phyloP scores from a whole-genome alignment of 1,140 invertebrate species.

The Euwallacea fornicatus region DNA sequence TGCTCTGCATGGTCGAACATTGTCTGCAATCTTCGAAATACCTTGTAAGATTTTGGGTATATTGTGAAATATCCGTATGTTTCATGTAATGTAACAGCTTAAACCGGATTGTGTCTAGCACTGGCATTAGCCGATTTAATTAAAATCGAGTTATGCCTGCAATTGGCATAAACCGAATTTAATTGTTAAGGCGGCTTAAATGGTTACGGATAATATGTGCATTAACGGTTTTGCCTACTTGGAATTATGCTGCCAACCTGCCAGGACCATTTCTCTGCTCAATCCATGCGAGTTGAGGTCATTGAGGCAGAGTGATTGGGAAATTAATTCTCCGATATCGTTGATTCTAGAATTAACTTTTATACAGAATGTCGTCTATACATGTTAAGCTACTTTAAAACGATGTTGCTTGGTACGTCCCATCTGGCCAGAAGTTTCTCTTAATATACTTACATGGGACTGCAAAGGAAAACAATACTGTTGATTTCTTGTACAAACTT shows the following conservation, averaged over 20 bases:
- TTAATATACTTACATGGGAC: slow-evolving; percentile 71
- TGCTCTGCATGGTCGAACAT: slow-evolving; percentile 80
- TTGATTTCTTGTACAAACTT: slow-evolving; percentile 77
- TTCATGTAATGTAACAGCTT: not conserved
- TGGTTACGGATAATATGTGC: not conserved
- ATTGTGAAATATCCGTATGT: not conserved
- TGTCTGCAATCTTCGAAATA: slow-evolving; percentile 65
- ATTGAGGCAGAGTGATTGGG: slow-evolving; percentile 77
- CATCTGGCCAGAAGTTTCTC: slow-evolving; percentile 2
- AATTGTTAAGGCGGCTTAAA: too few relatives aligned
- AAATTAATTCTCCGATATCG: slow-evolving; percentile 77
- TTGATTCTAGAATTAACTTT: slow-evolving; percentile 66
- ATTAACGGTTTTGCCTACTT: slow-evolving; percentile 56
- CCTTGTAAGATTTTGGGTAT: not conserved
- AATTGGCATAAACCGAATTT: slow-evolving; percentile 4
- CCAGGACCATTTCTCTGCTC: slow-evolving; percentile 80
- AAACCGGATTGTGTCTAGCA: not conserved
- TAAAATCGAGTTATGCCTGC: too few relatives aligned
- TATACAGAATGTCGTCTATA: slow-evolving; percentile 2
- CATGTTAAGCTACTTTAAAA: not conserved
- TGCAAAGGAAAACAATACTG: slow-evolving; percentile 80
- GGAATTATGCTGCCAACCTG: slow-evolving; percentile 86
- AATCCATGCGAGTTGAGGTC: slow-evolving; percentile 85
- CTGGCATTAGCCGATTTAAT: too few relatives aligned
- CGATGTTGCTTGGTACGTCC: too few relatives aligned